Base-by-base conservation (phyloP, 1,140 invertebrate species). In the Drosophila repletoides region DNA sequence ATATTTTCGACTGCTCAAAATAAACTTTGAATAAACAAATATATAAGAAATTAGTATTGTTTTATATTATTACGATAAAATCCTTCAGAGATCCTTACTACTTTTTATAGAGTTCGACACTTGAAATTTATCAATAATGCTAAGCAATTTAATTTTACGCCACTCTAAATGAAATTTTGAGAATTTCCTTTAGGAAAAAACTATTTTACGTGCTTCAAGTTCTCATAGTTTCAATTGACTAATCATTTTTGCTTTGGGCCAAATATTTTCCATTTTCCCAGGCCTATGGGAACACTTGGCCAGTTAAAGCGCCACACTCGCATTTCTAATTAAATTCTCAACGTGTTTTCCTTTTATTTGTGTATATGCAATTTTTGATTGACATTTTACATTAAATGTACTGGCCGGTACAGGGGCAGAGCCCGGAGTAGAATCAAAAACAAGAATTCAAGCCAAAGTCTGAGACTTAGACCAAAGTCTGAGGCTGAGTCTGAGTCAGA, bases 281-380 rank as follows among this genome's bases (percentile, higher is more conserved):
- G 71, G 69, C 69, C n/a, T 21, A 19, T 6, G 12, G 6, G 12
- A 4, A 14, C 21, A 17, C 5, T 6, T 0, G 36, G 15, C 12
- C 10, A 28, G 19, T 19, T 22, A 29, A 43, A 60, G 45, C 51
- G 49, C 43, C 21, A 36, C 55, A 61, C 61, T 52, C 19, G 49
- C 63, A 75, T 80, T 84, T 86, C 80, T 84, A 84, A 84, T 84
- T 86, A 84, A 86, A 84, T 84, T 86, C 81, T 68, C 75, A 80
- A 67, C 73, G 61, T 75, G 64, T 66, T 80, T 77, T 61, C 45
- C 67, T 61, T 75, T 71, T 75, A 22, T 60, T 49, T 66, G 55
- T 51, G 55, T 45, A 53, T 61, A 63, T 63, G 76, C 79, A 69
- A 87, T 86, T 80, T 86, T 86, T 86, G 80, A 86, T 86, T 76